phyloP scores from a whole-genome alignment of 2,113 vertebrate species.

The Indicator indicator region DNA sequence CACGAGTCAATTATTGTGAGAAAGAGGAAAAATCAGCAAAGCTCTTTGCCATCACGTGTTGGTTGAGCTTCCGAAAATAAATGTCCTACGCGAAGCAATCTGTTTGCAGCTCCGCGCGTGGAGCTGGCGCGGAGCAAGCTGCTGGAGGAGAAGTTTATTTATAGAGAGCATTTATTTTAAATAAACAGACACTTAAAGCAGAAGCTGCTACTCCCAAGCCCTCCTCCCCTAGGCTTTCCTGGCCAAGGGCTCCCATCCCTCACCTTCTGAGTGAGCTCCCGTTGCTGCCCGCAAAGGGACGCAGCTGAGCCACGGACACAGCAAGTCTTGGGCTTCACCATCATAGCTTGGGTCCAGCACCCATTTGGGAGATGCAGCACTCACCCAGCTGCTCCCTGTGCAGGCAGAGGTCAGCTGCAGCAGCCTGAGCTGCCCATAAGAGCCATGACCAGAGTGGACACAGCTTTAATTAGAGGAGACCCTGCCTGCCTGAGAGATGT shows the following conservation, averaged over 20 bases:
- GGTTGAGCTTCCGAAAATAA: conserved; percentile 49
- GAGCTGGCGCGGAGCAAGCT: not conserved
- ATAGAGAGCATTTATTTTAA: conserved; percentile 16
- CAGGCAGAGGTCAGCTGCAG: not conserved
- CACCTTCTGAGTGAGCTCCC: accelerated
- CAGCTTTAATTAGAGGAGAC: not conserved
- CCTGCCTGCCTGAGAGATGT: not conserved
- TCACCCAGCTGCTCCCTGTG: not conserved
- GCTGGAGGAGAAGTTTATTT: conserved; percentile 5
- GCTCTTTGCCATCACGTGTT: not conserved
- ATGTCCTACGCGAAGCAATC: not conserved
- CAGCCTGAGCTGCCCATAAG: not conserved
- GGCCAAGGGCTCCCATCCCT: not conserved
- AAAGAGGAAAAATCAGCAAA: not conserved
- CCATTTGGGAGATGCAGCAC: not conserved
- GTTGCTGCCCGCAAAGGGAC: not conserved
- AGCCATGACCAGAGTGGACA: not conserved
- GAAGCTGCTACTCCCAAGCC: not conserved
- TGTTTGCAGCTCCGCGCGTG: not conserved
- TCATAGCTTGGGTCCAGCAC: not conserved
- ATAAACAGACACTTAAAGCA: conserved; percentile 38
- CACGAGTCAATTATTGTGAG: not conserved
- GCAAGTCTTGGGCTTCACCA: not conserved
- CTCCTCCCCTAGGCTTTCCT: not conserved
- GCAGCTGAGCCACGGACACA: not conserved